phyloP scores from a whole-genome alignment of 2,113 vertebrate species.

The Podilymbus podiceps region DNA sequence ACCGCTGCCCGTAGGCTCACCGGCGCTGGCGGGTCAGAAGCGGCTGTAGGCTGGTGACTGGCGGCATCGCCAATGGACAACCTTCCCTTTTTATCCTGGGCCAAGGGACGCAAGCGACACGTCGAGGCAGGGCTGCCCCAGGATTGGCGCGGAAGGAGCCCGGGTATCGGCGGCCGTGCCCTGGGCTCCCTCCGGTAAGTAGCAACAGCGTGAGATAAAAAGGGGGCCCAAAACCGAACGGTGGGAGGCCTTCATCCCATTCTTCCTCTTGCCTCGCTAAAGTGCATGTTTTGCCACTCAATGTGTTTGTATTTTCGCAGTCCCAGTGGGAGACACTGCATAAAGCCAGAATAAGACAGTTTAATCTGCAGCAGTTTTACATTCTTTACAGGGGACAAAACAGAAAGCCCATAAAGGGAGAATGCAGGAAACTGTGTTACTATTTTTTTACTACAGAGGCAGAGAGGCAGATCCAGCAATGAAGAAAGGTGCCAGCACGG shows the following conservation, averaged over 20 bases:
- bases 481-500: not conserved
- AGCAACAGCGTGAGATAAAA: not conserved
- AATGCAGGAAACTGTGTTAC: not conserved
- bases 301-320: not conserved
- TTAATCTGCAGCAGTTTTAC: not conserved
- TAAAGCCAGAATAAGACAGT: not conserved
- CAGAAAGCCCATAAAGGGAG: not conserved
- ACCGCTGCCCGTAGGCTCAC: not conserved
- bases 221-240: not conserved
- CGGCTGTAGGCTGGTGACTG: too few species aligned
- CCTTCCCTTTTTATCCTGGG: not conserved
- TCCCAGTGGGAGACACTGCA: not conserved
- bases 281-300: not conserved
- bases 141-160: not conserved
- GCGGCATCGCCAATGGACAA: not conserved
- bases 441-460: not conserved
- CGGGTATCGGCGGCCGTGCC: rapidly evolving
- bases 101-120: not conserved
- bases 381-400: not conserved
- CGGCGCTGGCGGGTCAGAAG: rapidly evolving
- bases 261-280: not conserved
- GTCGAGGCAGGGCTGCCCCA: not conserved
- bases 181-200: not conserved
- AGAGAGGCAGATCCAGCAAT: not conserved
- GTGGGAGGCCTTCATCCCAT: not conserved